These are phyloP conservation scores for Porites lobata DNA, from an alignment of 92 coral and sea anemone species.

Conservation along the genomic window DNA sequence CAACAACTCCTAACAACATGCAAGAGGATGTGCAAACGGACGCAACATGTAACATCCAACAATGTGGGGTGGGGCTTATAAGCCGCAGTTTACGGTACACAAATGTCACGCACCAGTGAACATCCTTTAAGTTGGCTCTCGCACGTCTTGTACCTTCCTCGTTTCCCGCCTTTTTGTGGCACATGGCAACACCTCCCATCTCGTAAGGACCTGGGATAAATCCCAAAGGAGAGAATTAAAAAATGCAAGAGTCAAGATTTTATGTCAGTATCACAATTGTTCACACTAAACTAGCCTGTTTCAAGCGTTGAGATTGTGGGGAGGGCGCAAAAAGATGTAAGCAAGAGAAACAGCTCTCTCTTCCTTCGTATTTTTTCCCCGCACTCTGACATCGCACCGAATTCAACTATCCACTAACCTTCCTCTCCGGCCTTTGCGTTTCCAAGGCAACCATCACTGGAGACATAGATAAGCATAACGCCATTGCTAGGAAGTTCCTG, in stretches of 20 bases:
- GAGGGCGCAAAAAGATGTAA: no score
- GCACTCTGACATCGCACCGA: no score
- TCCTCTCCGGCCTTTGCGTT: conserved; percentile 75
- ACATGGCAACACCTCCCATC: conserved; percentile 89
- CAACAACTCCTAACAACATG: no score
- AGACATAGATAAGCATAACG: conserved; percentile 90
- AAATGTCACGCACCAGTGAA: conserved; percentile 74
- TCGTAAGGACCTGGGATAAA: conserved; percentile 84
- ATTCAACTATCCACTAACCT: conserved; percentile 31
- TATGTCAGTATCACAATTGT: no score
- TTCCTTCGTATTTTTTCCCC: no score
- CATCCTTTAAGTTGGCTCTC: conserved; percentile 80
- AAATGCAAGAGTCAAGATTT: neutral
- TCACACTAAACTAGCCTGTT: no score
- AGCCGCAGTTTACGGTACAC: no score
- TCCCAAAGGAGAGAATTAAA: neutral
- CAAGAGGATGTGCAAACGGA: no score
- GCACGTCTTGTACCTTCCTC: conserved; percentile 66
- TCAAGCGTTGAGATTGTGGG: no score
- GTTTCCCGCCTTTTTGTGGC: conserved; percentile 69
- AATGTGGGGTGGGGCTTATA: no score
- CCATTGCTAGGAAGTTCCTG: conserved; percentile 95
- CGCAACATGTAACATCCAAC: no score
- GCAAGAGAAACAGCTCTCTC: no score
- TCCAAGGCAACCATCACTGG: conserved; percentile 88